A percentile compares a stretch with the other conserved stretches of the same genome.
phyloP scores from a whole-genome alignment of 1,140 invertebrate species.

The Dreissena polymorpha region DNA sequence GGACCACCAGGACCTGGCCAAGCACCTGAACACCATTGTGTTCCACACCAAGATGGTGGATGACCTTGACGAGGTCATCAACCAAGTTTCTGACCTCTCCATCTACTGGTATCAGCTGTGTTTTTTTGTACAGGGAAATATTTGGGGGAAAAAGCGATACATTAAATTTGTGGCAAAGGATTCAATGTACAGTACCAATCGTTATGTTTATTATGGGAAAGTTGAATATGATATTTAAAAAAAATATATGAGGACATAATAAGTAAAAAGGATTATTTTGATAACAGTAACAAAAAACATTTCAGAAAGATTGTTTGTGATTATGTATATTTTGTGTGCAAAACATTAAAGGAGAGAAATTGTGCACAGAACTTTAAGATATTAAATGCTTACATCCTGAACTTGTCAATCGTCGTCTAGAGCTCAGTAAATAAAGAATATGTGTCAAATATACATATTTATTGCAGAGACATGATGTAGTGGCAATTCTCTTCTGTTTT shows the following conservation, averaged over 20 bases:
- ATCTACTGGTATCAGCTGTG: slow-evolving; percentile 89
- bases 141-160: neutral
- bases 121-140: neutral
- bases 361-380: no score
- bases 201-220: neutral
- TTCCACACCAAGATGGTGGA: slow-evolving; percentile 99
- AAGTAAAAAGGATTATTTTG: no score
- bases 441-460: no score
- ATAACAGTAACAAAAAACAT: no score
- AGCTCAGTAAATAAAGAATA: no score
- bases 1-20: slow-evolving; percentile 93
- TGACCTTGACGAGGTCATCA: slow-evolving; percentile 97
- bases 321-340: no score
- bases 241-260: no score
- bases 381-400: no score
- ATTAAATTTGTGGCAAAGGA: neutral
- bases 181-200: neutral
- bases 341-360: no score
- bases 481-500: slow-evolving; percentile 6
- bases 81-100: slow-evolving; percentile 97
- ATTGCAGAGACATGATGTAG: no score
- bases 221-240: neutral
- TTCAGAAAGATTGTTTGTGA: no score
- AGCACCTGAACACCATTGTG: slow-evolving; percentile 95
- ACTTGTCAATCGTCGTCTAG: no score